Evolutionary conservation across 2,113 vertebrate species (phyloP).

Genomic region (Oncorhynchus clarkii): DNA sequence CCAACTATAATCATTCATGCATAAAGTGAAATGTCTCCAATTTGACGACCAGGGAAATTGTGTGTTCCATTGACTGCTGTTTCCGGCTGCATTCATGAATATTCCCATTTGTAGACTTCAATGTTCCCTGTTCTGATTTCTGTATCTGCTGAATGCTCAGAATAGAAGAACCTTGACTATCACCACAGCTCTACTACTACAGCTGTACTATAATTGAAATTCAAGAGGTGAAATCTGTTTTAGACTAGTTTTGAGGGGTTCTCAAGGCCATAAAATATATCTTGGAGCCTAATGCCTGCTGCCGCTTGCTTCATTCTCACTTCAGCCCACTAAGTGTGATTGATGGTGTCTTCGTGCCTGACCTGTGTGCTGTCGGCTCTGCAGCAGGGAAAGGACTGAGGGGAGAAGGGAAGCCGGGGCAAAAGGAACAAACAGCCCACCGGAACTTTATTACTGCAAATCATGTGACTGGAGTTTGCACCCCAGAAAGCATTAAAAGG

Average conservation of each 20-base stretch:
- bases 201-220: background rate
- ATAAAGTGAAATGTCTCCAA: constrained; percentile 37
- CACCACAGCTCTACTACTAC: too few relatives aligned
- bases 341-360: constrained; percentile 50
- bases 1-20: constrained; percentile 49
- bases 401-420: constrained; percentile 40
- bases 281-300: background rate
- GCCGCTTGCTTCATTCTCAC: constrained; percentile 42
- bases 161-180: background rate
- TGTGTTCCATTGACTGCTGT: background rate
- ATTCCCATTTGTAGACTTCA: background rate
- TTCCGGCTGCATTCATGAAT: constrained; percentile 2
- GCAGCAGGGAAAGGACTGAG: constrained; percentile 29
- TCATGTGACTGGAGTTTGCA: constrained; percentile 43
- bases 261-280: background rate
- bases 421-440: constrained; percentile 25
- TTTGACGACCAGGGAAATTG: constrained; percentile 18
- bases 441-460: constrained; percentile 54
- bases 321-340: constrained; percentile 52
- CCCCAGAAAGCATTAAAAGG: constrained; percentile 27
- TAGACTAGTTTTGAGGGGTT: background rate
- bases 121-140: background rate
- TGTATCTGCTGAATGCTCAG: background rate
- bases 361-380: constrained; percentile 35
- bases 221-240: background rate